Percentiles rank a stretch among this genome's conserved stretches.
Evolutionary conservation across 2,113 vertebrate genomes (phyloP).

Genomic region (Osmerus mordax): DNA sequence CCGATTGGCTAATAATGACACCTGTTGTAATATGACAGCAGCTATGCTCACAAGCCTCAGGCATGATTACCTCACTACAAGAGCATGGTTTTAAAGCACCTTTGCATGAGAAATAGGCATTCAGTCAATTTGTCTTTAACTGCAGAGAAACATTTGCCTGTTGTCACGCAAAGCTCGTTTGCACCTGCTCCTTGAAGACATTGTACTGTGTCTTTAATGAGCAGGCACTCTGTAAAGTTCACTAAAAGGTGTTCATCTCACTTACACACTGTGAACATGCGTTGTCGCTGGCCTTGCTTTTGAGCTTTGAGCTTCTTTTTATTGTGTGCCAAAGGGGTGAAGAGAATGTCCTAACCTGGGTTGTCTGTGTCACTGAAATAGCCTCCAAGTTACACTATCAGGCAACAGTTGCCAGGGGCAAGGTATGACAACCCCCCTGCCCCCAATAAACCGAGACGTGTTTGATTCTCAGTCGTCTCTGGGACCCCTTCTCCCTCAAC

Average conservation of each 20-base stretch:
- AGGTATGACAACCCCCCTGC: conserved; percentile 25
- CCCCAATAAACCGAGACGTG: conserved; percentile 29
- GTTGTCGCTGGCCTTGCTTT: not conserved
- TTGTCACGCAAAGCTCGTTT: not conserved
- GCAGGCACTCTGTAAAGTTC: not conserved
- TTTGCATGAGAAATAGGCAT: not conserved
- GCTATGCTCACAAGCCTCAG: too few relatives aligned
- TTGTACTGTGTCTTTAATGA: not conserved
- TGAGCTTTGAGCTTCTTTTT: not conserved
- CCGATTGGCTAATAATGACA: too few relatives aligned
- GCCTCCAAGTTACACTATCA: not conserved
- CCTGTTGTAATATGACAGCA: too few relatives aligned
- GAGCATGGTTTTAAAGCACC: too few relatives aligned
- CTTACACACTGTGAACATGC: not conserved
- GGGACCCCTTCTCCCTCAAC: conserved; percentile 8
- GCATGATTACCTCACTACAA: too few relatives aligned
- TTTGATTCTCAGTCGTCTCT: conserved; percentile 46
- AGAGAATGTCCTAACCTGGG: not conserved
- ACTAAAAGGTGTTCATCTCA: not conserved
- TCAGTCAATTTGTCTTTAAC: not conserved
- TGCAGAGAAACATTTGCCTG: not conserved
- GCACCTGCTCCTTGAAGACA: not conserved
- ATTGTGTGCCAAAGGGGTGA: not conserved
- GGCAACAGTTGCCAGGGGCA: conserved; percentile 25
- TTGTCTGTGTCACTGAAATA: conserved; percentile 6